Base-by-base conservation (phyloP, 2,888 invertebrate species). In the Acleris cristana region DNA sequence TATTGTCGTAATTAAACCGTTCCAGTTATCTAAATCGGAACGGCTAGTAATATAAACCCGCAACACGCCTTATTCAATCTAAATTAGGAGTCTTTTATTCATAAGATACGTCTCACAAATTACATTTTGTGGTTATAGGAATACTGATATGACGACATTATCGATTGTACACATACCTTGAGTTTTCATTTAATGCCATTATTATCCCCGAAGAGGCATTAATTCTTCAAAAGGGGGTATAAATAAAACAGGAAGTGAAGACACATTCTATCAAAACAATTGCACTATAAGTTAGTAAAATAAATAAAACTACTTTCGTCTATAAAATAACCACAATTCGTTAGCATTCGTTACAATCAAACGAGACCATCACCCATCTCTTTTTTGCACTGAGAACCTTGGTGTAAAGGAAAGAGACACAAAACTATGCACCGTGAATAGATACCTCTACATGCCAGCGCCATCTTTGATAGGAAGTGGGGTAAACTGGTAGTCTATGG, bases 331-430 rank as follows among this genome's bases (percentile, higher is more conserved):
- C 85, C 89, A 89, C 90, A 84, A 87, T 88, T 88, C 92, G 92
- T 92, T 92, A 91, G 77, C 87, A 86, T 87, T 86, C 92, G 92
- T 92, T 92, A 92, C 81, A 90, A 85, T 90, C 88, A 90, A 92
- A 92, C 81, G 80, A 73, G 78, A 76, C 76, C 72, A 73, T 83
- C 58, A 51, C 64, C 74, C 75, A 6, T 87, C 79, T 81, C 82
- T 77, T 68, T 81, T 69, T 23, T 40, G 73, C n/a, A n/a, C 54
- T 2, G 2, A 0, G 8, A 60, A 70, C 70, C 34, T 2, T 2
- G 0, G 6, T 51, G 57, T 19, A 82, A 60, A 30, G 70, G 77
- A 91, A 77, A 79, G 86, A 87, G 88, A 87, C 23, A 76, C 68
- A 78, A 69, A 14, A 78, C 69, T 71, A 14, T 57, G 67, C 73